Percentiles rank a stretch among this genome's conserved stretches.
Conservation (phyloP, 2,888 invertebrate species). For the Eupithecia vulgata region DNA sequence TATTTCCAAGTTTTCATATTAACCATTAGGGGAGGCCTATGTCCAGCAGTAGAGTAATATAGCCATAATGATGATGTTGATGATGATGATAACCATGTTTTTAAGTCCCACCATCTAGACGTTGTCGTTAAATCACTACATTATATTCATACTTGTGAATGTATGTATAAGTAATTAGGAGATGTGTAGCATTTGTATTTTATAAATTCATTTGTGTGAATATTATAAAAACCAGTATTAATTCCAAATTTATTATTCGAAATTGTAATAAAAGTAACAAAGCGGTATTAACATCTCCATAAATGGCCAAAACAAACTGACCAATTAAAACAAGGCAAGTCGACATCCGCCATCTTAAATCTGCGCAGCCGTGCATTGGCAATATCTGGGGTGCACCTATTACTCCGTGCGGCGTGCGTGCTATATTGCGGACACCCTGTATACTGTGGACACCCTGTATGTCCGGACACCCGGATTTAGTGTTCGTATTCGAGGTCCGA, state of each 20-base stretch:
- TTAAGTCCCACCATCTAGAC: neutral
- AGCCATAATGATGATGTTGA: too few relatives aligned
- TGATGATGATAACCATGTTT: too few relatives aligned
- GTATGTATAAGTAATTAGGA: too few relatives aligned
- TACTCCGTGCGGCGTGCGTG: slow-evolving; percentile 58
- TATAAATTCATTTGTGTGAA: too few relatives aligned
- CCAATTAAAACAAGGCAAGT: slow-evolving; percentile 83
- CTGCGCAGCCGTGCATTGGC: slow-evolving; percentile 77
- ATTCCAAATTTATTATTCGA: too few relatives aligned
- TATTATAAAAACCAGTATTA: too few relatives aligned
- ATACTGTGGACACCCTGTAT: slow-evolving; percentile 46
- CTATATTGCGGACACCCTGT: slow-evolving; percentile 55
- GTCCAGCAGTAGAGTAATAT: too few relatives aligned
- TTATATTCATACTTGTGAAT: neutral
- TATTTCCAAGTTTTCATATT: too few relatives aligned
- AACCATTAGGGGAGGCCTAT: too few relatives aligned
- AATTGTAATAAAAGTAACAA: too few relatives aligned
- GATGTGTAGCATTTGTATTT: too few relatives aligned
- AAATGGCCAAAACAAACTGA: slow-evolving; percentile 53
- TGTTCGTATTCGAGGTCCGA: slow-evolving; percentile 34
- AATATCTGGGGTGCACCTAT: slow-evolving; percentile 78
- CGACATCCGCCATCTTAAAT: slow-evolving; percentile 81
- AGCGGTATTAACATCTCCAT: slow-evolving; percentile 57
- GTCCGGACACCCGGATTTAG: slow-evolving; percentile 46
- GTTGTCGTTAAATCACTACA: neutral